Conservation (phyloP, 1,140 invertebrate genomes). For the Papilio aristodemus region DNA sequence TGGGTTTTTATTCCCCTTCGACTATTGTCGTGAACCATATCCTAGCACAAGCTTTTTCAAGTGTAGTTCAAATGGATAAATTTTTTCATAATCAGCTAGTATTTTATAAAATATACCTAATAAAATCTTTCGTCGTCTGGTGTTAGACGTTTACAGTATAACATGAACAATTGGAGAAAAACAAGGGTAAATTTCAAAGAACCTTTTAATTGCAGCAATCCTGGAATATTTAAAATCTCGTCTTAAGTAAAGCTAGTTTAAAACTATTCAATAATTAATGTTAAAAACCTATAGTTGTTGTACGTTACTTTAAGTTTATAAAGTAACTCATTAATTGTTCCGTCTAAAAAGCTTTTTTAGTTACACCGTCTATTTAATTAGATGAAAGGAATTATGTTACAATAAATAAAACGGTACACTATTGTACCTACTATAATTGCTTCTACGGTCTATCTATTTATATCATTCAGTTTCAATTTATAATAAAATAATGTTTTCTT, state of each 20-base stretch:
- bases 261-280: background rate
- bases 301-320: background rate
- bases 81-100: too few species aligned
- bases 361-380: background rate
- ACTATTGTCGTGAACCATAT: too few species aligned
- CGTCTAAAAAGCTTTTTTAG: background rate
- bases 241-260: background rate
- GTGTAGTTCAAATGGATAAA: too few species aligned
- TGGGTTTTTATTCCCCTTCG: too few species aligned
- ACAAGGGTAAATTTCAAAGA: background rate
- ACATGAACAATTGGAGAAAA: too few species aligned
- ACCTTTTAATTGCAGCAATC: background rate
- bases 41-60: too few species aligned
- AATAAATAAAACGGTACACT: background rate
- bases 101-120: too few species aligned
- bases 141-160: too few species aligned
- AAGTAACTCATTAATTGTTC: background rate
- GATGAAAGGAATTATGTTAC: background rate
- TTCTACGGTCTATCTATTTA: background rate
- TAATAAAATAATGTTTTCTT: too few species aligned
- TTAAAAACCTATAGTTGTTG: background rate
- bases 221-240: background rate
- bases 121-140: too few species aligned
- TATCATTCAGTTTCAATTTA: too few species aligned
- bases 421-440: background rate